Percentiles rank a stretch among this genome's conserved stretches.
phyloP scores from a whole-genome alignment of 2,113 vertebrate genomes.

The Gnathonemus echidnorhynchus region DNA sequence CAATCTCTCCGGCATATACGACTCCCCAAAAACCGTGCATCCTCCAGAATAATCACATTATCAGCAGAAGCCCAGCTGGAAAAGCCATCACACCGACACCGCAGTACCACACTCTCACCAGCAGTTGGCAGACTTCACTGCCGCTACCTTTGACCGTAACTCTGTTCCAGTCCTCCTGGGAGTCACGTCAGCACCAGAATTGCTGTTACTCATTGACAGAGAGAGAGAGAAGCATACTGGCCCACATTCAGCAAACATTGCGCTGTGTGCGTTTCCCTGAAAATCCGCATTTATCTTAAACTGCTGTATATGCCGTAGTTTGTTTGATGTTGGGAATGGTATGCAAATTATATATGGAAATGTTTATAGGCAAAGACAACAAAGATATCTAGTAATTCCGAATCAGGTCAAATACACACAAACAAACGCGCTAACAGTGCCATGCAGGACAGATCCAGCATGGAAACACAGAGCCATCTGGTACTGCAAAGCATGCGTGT shows the following conservation, averaged over 20 bases:
- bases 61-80: slow-evolving; percentile 9
- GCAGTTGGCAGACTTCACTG: slow-evolving; percentile 16
- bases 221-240: not conserved
- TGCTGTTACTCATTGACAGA: slow-evolving; percentile 2
- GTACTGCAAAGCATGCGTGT: not conserved
- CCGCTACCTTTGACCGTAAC: not conserved
- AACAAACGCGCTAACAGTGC: not conserved
- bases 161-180: not conserved
- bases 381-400: not conserved
- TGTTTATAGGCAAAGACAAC: not conserved
- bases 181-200: not conserved
- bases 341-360: not conserved
- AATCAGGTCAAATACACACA: not conserved
- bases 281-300: not conserved
- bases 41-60: not conserved
- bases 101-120: not conserved
- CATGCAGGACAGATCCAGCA: not conserved
- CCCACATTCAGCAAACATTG: not conserved
- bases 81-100: not conserved
- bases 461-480: not conserved
- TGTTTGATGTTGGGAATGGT: not conserved
- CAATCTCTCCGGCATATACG: not conserved
- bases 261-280: not conserved
- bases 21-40: not conserved
- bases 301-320: not conserved